Percentiles rank a stretch among this genome's conserved stretches.
These are phyloP conservation scores for Phoenoteleia sp. DNA, from an alignment of 2,888 invertebrate genomes.

Conservation along the genomic window DNA sequence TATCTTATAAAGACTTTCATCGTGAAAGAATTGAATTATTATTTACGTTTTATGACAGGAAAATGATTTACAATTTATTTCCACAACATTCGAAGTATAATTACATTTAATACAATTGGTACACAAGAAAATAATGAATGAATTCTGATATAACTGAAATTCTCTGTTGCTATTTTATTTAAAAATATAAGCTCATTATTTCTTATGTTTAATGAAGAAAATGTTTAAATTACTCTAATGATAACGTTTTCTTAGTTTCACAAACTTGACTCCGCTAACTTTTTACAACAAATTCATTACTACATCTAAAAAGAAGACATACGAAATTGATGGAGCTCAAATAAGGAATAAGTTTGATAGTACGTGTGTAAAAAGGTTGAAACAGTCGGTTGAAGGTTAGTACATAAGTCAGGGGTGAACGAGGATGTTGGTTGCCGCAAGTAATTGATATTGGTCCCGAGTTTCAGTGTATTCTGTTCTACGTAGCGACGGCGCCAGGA, in stretches of 20 bases:
- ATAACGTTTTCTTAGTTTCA: conserved; percentile 15
- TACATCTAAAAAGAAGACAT: not conserved
- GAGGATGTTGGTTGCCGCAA: conserved; percentile 72
- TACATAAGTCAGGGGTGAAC: conserved; percentile 74
- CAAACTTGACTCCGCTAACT: not conserved
- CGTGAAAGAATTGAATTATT: too few species aligned
- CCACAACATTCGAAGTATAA: too few species aligned
- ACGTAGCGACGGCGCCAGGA: conserved; percentile 66
- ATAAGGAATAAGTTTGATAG: conserved; percentile 28
- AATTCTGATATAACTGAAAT: too few species aligned
- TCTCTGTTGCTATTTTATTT: not conserved
- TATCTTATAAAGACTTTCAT: too few species aligned
- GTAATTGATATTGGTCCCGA: conserved; percentile 83
- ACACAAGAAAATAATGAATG: not conserved
- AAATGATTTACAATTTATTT: conserved; percentile 6
- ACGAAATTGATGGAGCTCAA: conserved; percentile 40
- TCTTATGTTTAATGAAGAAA: not conserved
- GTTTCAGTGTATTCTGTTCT: conserved; percentile 72
- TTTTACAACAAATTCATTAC: conserved; percentile 16
- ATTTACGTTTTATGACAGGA: conserved; percentile 4
- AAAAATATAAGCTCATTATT: too few species aligned
- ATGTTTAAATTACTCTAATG: not conserved
- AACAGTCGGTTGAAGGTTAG: conserved; percentile 73
- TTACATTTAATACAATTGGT: not conserved
- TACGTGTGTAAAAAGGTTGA: conserved; percentile 29